Conservation (phyloP, 2,888 invertebrate species). For the Hydrotaea diabolus region DNA sequence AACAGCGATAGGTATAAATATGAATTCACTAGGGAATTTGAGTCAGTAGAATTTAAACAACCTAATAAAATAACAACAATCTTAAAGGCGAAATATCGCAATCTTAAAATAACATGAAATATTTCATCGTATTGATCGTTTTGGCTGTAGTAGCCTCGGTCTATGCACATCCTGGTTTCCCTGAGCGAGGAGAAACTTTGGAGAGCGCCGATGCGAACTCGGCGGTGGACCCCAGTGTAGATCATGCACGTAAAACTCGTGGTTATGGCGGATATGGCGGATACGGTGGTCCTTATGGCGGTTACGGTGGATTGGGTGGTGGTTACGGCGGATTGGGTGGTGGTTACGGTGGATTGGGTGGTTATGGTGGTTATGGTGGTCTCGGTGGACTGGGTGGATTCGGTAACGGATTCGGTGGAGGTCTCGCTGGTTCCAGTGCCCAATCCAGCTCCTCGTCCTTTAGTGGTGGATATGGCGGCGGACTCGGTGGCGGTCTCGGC, state of each 20-base stretch:
- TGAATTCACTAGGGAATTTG: neutral
- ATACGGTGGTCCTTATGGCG: slow-evolving; percentile 31
- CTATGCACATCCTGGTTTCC: neutral
- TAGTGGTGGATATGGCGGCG: slow-evolving; percentile 63
- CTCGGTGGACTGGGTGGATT: neutral
- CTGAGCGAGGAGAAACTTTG: neutral
- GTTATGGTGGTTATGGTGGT: neutral
- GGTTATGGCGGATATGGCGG: slow-evolving; percentile 10
- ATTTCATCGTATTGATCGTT: slow-evolving; percentile 19
- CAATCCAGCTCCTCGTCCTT: slow-evolving; percentile 70
- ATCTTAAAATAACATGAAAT: slow-evolving; percentile 29
- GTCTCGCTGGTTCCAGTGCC: slow-evolving; percentile 28
- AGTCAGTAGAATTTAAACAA: neutral
- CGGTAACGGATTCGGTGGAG: neutral
- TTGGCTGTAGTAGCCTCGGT: slow-evolving; percentile 7
- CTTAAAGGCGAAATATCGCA: too few species aligned
- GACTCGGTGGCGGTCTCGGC: slow-evolving; percentile 53
- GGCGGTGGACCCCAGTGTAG: neutral
- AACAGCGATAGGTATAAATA: too few species aligned
- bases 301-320: too few species aligned
- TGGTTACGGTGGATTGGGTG: neutral
- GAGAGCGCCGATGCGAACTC: slow-evolving; percentile 12
- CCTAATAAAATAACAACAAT: neutral
- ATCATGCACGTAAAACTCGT: slow-evolving; percentile 12
- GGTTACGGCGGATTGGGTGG: too few species aligned